These are phyloP conservation scores for Seira sanloemensis DNA, from an alignment of 2,888 invertebrate genomes.

Conservation along the genomic window DNA sequence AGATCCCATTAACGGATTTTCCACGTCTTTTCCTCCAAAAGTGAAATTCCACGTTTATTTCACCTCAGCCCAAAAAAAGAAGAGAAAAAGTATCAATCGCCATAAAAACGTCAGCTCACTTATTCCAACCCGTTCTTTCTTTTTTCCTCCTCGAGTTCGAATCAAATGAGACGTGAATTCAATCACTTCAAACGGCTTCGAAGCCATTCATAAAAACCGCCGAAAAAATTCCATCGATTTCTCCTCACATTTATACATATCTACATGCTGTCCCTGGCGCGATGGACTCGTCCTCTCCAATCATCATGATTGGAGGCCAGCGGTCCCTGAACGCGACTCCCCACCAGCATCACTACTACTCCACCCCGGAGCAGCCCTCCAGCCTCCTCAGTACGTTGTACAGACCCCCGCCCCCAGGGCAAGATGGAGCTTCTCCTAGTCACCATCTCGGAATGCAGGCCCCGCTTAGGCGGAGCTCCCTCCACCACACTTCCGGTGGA, in stretches of 20 bases:
- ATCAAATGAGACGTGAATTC: slow-evolving; percentile 45
- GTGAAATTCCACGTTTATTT: too few relatives aligned
- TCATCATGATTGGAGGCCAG: slow-evolving; percentile 53
- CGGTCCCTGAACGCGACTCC: slow-evolving; percentile 64
- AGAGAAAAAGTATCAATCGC: too few relatives aligned
- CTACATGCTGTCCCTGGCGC: too few relatives aligned
- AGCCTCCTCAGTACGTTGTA: slow-evolving; percentile 52
- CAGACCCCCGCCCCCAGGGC: neutral
- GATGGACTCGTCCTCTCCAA: slow-evolving; percentile 52
- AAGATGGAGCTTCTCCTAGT: slow-evolving; percentile 6
- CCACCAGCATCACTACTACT: slow-evolving; percentile 63
- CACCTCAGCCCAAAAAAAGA: too few relatives aligned
- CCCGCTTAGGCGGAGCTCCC: slow-evolving; percentile 13
- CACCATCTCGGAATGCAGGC: neutral
- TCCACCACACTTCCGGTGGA: neutral
- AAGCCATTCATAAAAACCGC: too few relatives aligned
- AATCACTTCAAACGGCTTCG: too few relatives aligned
- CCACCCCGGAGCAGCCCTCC: slow-evolving; percentile 51
- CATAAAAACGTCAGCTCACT: too few relatives aligned
- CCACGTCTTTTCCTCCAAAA: too few relatives aligned
- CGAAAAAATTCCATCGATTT: too few relatives aligned
- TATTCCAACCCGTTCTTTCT: too few relatives aligned
- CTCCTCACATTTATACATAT: too few relatives aligned
- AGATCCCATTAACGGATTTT: too few relatives aligned
- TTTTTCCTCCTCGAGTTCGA: neutral